These are phyloP conservation scores for Octonoba sinensis DNA, from an alignment of 2,888 invertebrate species.

Conservation along the genomic window DNA sequence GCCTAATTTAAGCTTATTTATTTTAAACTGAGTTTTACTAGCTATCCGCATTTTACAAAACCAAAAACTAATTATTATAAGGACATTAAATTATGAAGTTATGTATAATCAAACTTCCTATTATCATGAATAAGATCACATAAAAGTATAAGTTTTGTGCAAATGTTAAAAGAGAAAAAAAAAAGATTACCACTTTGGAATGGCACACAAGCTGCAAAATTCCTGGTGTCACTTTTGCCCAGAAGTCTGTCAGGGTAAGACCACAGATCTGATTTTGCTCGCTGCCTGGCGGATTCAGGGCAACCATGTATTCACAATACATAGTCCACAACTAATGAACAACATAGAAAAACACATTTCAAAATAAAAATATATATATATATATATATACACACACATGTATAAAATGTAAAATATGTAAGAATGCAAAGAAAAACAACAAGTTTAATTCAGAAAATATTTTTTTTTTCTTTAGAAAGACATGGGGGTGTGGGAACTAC, in stretches of 20 bases:
- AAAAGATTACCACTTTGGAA: conserved; percentile 85
- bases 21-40: no score
- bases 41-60: no score
- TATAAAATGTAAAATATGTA: background rate
- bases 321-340: conserved; percentile 88
- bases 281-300: conserved; percentile 75
- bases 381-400: background rate
- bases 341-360: background rate
- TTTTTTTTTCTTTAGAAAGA: no score
- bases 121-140: no score
- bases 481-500: no score
- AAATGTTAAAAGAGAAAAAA: background rate
- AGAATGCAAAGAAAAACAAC: background rate
- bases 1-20: no score
- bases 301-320: conserved; percentile 90
- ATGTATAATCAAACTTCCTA: no score
- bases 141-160: no score
- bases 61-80: no score
- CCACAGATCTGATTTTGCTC: conserved; percentile 70
- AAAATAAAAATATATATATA: background rate
- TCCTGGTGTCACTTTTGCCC: conserved; percentile 97
- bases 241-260: conserved; percentile 91
- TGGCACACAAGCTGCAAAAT: conserved; percentile 92
- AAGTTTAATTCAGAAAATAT: no score
- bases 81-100: no score